phyloP scores from a whole-genome alignment of 2,888 invertebrate species.

The Nemotelus pantherinus region DNA sequence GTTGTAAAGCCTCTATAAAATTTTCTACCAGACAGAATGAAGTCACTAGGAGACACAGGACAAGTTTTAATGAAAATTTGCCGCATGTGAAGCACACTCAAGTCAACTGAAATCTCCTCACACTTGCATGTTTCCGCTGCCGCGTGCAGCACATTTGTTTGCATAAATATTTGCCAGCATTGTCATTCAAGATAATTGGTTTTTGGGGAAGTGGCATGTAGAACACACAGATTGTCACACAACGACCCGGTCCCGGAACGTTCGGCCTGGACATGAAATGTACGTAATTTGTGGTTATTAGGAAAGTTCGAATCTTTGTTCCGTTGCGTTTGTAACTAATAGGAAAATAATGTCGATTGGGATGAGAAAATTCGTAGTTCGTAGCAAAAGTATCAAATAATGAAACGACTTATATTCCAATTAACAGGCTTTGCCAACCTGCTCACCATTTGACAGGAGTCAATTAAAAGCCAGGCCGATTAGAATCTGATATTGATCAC shows the following conservation, averaged over 20 bases:
- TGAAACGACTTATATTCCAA: too few relatives aligned
- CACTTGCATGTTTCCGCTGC: constrained; percentile 8
- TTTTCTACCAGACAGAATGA: constrained; percentile 23
- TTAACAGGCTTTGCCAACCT: too few relatives aligned
- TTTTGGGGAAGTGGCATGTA: constrained; percentile 17
- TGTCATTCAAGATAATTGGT: constrained; percentile 37
- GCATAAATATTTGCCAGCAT: constrained; percentile 36
- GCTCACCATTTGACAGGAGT: too few relatives aligned
- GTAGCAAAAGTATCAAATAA: too few relatives aligned
- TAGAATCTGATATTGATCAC: too few relatives aligned
- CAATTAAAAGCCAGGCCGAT: too few relatives aligned
- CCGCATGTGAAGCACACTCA: constrained; percentile 6
- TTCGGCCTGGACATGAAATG: too few relatives aligned
- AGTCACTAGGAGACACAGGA: neutral
- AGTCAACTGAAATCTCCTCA: neutral
- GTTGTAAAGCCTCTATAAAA: constrained; percentile 14
- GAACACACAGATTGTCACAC: neutral
- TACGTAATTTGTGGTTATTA: too few relatives aligned
- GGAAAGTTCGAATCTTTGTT: too few relatives aligned
- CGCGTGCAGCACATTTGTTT: constrained; percentile 26
- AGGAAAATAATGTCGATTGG: too few relatives aligned
- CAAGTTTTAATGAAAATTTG: constrained; percentile 37
- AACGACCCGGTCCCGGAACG: neutral
- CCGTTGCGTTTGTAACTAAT: too few relatives aligned
- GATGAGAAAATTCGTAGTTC: too few relatives aligned